phyloP scores from a whole-genome alignment of 2,888 invertebrate genomes.

The Ditula angustiorana region DNA sequence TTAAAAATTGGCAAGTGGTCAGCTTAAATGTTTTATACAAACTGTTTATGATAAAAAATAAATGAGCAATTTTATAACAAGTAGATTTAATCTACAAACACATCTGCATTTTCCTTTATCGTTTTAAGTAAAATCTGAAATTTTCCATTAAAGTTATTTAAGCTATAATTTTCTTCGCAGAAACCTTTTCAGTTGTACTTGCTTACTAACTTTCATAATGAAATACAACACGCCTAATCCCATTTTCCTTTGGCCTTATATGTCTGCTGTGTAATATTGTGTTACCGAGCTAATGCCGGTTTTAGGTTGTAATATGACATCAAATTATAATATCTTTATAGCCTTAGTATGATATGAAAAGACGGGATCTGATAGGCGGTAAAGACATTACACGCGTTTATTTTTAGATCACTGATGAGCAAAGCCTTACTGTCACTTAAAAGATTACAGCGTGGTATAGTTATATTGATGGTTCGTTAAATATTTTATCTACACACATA shows the following conservation, averaged over 20 bases:
- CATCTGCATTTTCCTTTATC: background rate
- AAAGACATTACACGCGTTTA: slow-evolving; percentile 4
- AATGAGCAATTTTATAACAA: too few species aligned
- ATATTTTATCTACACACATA: background rate
- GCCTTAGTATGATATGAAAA: slow-evolving; percentile 5
- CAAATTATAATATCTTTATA: slow-evolving; percentile 10
- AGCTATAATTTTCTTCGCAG: slow-evolving; percentile 1
- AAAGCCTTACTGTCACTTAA: background rate
- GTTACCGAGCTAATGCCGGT: background rate
- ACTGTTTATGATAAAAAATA: too few species aligned
- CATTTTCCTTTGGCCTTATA: slow-evolving; percentile 1
- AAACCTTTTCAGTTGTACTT: slow-evolving; percentile 1
- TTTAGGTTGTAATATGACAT: slow-evolving; percentile 11
- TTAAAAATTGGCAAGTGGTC: too few species aligned
- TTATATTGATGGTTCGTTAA: background rate
- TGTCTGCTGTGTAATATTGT: slow-evolving; percentile 17
- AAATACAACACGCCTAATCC: slow-evolving; percentile 18
- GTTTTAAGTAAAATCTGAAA: background rate
- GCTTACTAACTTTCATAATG: slow-evolving; percentile 11
- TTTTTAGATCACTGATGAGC: slow-evolving; percentile 8
- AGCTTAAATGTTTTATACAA: too few species aligned
- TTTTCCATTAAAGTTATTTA: background rate
- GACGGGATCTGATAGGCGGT: slow-evolving; percentile 18
- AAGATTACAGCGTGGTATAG: background rate
- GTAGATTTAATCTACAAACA: background rate